These are phyloP conservation scores for Acronicta alni DNA, from an alignment of 2,888 invertebrate species.

Conservation along the genomic window DNA sequence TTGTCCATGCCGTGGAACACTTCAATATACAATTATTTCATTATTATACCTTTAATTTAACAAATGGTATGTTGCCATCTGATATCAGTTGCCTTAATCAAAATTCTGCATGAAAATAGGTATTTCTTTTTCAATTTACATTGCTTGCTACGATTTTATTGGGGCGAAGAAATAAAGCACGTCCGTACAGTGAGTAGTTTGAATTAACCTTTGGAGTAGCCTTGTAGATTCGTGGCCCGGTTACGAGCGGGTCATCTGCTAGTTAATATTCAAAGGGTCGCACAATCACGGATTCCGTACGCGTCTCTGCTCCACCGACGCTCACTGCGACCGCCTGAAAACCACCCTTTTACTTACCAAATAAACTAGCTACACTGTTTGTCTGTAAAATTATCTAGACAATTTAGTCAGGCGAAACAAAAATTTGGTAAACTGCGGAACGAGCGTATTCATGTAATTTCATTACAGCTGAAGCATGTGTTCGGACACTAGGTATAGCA, in stretches of 20 bases:
- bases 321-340: slow-evolving; percentile 65
- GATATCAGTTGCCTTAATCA: background rate
- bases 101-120: slow-evolving; percentile 17
- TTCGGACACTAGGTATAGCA: slow-evolving; percentile 59
- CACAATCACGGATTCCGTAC: slow-evolving; percentile 82
- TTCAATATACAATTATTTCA: no score
- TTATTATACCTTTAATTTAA: no score
- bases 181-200: slow-evolving; percentile 70
- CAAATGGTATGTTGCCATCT: slow-evolving; percentile 16
- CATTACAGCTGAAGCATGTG: slow-evolving; percentile 53
- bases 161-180: slow-evolving; percentile 65
- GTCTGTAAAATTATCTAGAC: slow-evolving; percentile 52
- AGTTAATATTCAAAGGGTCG: slow-evolving; percentile 87
- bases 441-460: slow-evolving; percentile 51
- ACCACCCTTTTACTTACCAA: slow-evolving; percentile 71
- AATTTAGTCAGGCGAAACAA: slow-evolving; percentile 50
- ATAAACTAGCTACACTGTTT: slow-evolving; percentile 65
- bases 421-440: slow-evolving; percentile 37
- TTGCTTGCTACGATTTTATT: slow-evolving; percentile 60
- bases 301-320: slow-evolving; percentile 74
- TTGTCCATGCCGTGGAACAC: no score
- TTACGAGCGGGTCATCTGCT: slow-evolving; percentile 82
- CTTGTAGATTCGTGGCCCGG: slow-evolving; percentile 77
- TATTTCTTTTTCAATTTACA: slow-evolving; percentile 62
- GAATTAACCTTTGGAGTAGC: slow-evolving; percentile 79